These are phyloP conservation scores for Charanyca ferruginea DNA, from an alignment of 2,888 invertebrate species.

Conservation along the genomic window DNA sequence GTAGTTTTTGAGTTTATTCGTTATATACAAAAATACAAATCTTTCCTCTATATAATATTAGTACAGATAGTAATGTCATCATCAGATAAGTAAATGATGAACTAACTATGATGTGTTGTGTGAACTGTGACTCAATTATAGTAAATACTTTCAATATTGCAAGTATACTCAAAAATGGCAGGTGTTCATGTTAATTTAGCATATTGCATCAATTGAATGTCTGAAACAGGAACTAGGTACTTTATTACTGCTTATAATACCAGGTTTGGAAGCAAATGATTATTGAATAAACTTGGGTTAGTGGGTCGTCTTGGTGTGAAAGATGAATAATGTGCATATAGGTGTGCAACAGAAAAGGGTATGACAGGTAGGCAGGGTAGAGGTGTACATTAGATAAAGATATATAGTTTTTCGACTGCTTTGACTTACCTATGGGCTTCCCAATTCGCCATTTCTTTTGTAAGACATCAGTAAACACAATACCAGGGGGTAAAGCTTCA, in stretches of 20 bases:
- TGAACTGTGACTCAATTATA: constrained; percentile 26
- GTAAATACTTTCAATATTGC: constrained; percentile 20
- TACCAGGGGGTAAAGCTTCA: constrained; percentile 92
- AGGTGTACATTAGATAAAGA: not conserved
- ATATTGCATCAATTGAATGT: constrained; percentile 29
- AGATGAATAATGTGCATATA: not conserved
- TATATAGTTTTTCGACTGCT: not conserved
- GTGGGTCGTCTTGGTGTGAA: too few species aligned
- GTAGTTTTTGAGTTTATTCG: too few species aligned
- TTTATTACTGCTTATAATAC: not conserved
- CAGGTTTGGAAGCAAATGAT: not conserved
- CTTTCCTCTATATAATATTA: too few species aligned
- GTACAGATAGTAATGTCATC: constrained; percentile 13
- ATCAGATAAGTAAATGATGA: constrained; percentile 20
- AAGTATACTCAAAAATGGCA: constrained; percentile 5
- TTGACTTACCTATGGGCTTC: constrained; percentile 94
- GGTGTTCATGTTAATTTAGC: constrained; percentile 34
- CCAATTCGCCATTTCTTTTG: constrained; percentile 97
- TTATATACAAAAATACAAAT: too few species aligned
- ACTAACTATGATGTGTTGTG: constrained; percentile 30
- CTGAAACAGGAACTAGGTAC: constrained; percentile 1
- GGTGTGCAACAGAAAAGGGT: not conserved
- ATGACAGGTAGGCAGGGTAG: too few species aligned
- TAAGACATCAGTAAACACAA: constrained; percentile 95
- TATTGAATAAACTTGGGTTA: not conserved